phyloP scores from a whole-genome alignment of 2,888 invertebrate genomes.

The Hydrotaea diabolus region DNA sequence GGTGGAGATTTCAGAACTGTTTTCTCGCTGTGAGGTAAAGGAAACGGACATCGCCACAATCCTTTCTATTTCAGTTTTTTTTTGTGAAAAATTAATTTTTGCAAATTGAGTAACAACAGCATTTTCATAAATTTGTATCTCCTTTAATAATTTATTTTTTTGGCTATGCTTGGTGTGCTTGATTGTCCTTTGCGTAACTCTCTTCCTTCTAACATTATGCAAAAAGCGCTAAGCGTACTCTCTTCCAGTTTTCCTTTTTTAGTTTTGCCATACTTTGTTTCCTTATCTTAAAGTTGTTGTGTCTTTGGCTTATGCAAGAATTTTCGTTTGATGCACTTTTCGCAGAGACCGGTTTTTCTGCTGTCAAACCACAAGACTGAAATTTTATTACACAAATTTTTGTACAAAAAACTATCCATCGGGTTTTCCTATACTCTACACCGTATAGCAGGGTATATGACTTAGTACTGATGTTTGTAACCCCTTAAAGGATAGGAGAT shows the following conservation, averaged over 20 bases:
- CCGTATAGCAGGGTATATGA: too few relatives aligned
- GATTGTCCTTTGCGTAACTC: not conserved
- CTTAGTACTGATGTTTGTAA: too few relatives aligned
- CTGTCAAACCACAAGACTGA: constrained; percentile 58
- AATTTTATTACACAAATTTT: constrained; percentile 66
- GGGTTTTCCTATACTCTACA: constrained; percentile 8
- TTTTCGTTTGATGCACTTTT: constrained; percentile 7
- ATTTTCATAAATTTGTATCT: constrained; percentile 19
- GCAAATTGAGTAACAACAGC: not conserved
- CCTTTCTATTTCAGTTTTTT: too few relatives aligned
- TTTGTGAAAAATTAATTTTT: not conserved
- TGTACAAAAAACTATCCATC: constrained; percentile 55
- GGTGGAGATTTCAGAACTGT: too few relatives aligned
- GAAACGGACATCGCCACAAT: too few relatives aligned
- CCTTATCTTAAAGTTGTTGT: constrained; percentile 60
- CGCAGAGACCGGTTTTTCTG: not conserved
- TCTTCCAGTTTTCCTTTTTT: not conserved
- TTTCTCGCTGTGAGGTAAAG: too few relatives aligned
- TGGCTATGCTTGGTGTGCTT: constrained; percentile 1
- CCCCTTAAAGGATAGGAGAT: too few relatives aligned
- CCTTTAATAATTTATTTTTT: not conserved
- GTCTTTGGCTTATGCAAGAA: constrained; percentile 60
- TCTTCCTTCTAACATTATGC: constrained; percentile 42
- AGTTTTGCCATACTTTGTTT: constrained; percentile 39
- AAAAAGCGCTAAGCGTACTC: constrained; percentile 41